Conservation (phyloP, 1,140 invertebrate species). For the Helicoverpa zea region DNA sequence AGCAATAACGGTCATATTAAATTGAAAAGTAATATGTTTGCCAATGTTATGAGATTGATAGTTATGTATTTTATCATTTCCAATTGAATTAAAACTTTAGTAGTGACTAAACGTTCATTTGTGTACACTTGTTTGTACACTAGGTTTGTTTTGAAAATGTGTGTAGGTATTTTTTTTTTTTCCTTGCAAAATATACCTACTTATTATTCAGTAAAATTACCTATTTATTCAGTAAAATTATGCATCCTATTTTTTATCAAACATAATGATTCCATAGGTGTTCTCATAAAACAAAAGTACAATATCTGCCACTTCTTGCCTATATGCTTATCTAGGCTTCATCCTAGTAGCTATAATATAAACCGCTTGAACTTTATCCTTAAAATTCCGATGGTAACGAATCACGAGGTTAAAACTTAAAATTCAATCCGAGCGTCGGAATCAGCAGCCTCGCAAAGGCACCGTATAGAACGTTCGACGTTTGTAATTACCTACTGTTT, state of each 20-base stretch:
- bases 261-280: no score
- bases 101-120: no score
- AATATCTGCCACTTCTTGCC: not conserved
- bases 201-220: no score
- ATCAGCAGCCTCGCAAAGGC: not conserved
- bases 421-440: constrained; percentile 6
- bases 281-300: no score
- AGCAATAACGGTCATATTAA: constrained; percentile 23
- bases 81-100: no score
- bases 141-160: no score
- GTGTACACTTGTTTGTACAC: no score
- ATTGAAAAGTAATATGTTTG: constrained; percentile 3
- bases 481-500: constrained; percentile 24
- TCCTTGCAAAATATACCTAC: no score
- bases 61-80: not conserved
- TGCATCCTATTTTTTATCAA: no score
- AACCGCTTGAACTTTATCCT: not conserved
- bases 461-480: not conserved
- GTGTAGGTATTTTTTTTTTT: no score
- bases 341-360: not conserved
- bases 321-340: not conserved
- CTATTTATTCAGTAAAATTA: no score
- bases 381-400: constrained; percentile 2
- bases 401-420: constrained; percentile 11
- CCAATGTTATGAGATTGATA: not conserved